Evolutionary conservation across 2,888 invertebrate genomes (phyloP), one percentile per base, ranked within the genome.

Genomic region (Hemaris fuciformis): DNA sequence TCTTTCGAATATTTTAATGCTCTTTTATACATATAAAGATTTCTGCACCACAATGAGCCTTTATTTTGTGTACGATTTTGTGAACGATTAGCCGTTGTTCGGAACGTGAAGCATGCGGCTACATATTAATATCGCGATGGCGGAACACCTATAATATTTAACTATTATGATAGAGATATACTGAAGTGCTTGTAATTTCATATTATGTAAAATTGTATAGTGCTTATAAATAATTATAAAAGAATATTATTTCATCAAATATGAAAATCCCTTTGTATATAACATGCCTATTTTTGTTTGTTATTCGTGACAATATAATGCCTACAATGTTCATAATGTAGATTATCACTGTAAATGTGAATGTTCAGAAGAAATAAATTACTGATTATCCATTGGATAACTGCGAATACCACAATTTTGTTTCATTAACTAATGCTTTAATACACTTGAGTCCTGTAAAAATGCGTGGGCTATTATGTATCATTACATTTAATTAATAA

Each of bases 311-410:
- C 85, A 87, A 88, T 88, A 87, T 87, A 85, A 87, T 79, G 91
- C 91, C 89, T 90, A 88, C 72, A 83, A 87, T 88, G 89, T 90
- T 90, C 89, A 87, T 86, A 80, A 81, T 83, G 87, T 89, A 87
- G 87, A 85, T 82, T 85, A 83, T 83, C 83, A 84, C 81, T 86
- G 84, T 88, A 86, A 85, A 87, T 89, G 88, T 87, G 84, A 85
- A 84, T 75, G 83, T 83, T 87, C 81, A 81, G 77, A 76, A 83
- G 81, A 84, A 88, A 88, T 90, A 89, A 90, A 89, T 80, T 81
- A 79, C 76, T 80, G 80, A 85, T 85, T 89, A 89, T 90, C 88
- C 86, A 73, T 70, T 85, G 89, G 90, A 89, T 91, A 87, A 87
- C 76, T 88, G 85, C 84, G 83, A 89, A 88, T 88, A 89, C 87